A percentile compares a stretch with the other conserved stretches of the same genome.
Conservation (phyloP, 2,888 invertebrate genomes). For the Zygogramma bicolorata region DNA sequence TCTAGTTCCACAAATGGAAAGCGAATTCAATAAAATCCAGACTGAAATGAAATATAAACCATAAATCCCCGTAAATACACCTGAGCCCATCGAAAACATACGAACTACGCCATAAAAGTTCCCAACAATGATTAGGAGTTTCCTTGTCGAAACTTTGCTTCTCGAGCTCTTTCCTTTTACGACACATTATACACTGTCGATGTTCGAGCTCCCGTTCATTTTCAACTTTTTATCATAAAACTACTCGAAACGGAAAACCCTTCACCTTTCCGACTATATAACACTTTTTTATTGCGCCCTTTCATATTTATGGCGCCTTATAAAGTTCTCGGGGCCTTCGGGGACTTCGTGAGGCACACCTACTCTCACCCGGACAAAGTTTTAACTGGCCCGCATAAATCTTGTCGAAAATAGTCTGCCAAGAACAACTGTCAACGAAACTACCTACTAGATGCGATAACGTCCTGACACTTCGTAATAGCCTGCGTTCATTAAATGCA, state of each 20-base stretch:
- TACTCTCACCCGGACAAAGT: constrained; percentile 37
- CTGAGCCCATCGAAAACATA: background rate
- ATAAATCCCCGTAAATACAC: background rate
- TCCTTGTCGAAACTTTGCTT: background rate
- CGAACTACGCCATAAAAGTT: background rate
- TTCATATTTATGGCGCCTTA: constrained; percentile 45
- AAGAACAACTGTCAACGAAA: constrained; percentile 41
- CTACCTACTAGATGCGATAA: constrained; percentile 35
- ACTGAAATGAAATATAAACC: background rate
- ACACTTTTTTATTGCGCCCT: constrained; percentile 38
- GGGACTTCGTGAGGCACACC: constrained; percentile 32
- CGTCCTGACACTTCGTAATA: constrained; percentile 30
- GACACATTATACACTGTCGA: background rate
- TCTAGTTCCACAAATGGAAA: no score
- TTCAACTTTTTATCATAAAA: constrained; percentile 40
- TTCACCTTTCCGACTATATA: constrained; percentile 31
- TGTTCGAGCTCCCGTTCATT: constrained; percentile 13
- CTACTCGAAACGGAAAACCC: constrained; percentile 31
- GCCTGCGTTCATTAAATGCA: constrained; percentile 33
- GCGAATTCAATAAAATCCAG: no score
- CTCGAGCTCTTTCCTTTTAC: background rate
- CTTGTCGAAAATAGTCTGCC: constrained; percentile 38
- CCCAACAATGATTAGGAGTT: background rate
- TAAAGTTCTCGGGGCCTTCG: constrained; percentile 38
- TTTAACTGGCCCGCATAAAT: constrained; percentile 41